Conservation (phyloP, 2,888 invertebrate genomes). For the Idaea aversata region DNA sequence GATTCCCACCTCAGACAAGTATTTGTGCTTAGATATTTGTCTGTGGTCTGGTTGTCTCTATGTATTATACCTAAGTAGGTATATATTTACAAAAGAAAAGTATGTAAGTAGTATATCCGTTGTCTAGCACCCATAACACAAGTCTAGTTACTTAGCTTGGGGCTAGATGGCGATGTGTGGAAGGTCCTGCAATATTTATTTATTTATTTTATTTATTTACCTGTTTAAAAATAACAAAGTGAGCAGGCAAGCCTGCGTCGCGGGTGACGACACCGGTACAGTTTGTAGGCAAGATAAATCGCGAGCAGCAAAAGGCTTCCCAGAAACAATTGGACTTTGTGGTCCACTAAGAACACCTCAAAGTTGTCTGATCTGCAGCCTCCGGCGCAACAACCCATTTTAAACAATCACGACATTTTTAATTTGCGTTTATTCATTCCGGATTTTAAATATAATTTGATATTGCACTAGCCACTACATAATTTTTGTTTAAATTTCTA, state of each 20-base stretch:
- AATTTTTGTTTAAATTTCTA: conserved; percentile 1
- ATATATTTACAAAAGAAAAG: too few species aligned
- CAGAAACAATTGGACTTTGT: conserved; percentile 38
- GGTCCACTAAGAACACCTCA: conserved; percentile 34
- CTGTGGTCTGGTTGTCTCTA: too few species aligned
- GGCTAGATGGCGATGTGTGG: too few species aligned
- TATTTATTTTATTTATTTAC: conserved; percentile 13
- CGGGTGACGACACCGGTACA: conserved; percentile 44
- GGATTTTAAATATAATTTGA: neutral
- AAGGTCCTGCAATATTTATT: too few species aligned
- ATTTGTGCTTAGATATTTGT: too few species aligned
- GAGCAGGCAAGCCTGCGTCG: conserved; percentile 30
- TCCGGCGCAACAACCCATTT: conserved; percentile 44
- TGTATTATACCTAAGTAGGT: too few species aligned
- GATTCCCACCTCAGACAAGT: too few species aligned
- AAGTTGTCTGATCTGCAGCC: conserved; percentile 38
- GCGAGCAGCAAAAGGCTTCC: conserved; percentile 36
- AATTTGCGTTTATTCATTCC: neutral
- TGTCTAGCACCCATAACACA: too few species aligned
- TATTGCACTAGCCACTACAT: conserved; percentile 8
- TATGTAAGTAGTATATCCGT: too few species aligned
- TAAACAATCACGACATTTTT: conserved; percentile 11
- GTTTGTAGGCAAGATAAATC: conserved; percentile 39
- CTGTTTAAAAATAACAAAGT: conserved; percentile 10
- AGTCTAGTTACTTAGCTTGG: too few species aligned